Conservation (phyloP, 2,797 vertebrate species). For the Lates japonicus region DNA sequence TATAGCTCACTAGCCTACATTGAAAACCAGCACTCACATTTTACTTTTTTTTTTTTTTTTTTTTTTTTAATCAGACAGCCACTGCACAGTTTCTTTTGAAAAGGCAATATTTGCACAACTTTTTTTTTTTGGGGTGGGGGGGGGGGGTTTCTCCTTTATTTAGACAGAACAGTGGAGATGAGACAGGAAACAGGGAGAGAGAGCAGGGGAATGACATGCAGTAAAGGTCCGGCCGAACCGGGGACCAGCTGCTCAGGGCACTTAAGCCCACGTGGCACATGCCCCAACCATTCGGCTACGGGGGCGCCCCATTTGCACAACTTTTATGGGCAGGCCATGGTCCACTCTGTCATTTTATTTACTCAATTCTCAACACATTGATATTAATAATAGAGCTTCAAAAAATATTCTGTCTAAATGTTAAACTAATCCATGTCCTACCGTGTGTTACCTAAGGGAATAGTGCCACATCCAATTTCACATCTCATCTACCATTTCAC, state of each 20-base stretch:
- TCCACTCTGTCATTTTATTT: slow-evolving; percentile 1
- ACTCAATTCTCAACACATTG: neutral
- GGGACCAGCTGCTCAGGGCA: too few relatives aligned
- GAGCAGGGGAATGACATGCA: too few relatives aligned
- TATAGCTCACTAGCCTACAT: neutral
- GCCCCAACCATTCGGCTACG: too few relatives aligned
- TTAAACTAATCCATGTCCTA: slow-evolving; percentile 16
- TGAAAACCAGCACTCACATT: neutral
- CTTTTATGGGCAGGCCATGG: neutral
- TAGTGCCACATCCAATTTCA: slow-evolving; percentile 38
- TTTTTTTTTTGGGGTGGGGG: too few relatives aligned
- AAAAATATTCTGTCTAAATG: neutral
- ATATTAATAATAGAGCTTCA: slow-evolving; percentile 12
- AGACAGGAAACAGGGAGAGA: too few relatives aligned
- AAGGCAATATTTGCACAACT: neutral
- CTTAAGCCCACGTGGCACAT: too few relatives aligned
- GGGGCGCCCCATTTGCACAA: too few relatives aligned
- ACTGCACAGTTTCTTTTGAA: neutral
- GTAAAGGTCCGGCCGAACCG: too few relatives aligned
- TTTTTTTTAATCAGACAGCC: too few relatives aligned
- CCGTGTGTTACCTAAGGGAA: slow-evolving; percentile 11
- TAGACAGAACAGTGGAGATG: too few relatives aligned
- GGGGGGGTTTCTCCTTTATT: too few relatives aligned
- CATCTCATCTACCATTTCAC: slow-evolving; percentile 42
- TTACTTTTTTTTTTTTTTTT: neutral